These are phyloP conservation scores for Brachymystax lenok DNA, from an alignment of 2,797 vertebrate genomes.

Conservation along the genomic window DNA sequence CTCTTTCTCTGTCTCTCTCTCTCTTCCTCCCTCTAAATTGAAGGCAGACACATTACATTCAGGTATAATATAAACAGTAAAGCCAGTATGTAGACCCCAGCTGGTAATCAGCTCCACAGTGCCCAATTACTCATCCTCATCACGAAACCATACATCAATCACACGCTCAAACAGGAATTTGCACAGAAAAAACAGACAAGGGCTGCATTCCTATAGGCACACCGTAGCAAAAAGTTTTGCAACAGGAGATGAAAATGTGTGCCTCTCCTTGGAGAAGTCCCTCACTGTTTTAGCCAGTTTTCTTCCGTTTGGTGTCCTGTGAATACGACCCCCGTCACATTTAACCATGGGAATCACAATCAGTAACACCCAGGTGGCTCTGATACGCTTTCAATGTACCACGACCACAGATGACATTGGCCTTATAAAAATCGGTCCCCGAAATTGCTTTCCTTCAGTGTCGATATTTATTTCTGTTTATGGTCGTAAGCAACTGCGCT, in stretches of 20 bases:
- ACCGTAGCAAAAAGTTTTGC: not conserved
- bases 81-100: slow-evolving; percentile 15
- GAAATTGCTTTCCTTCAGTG: not conserved
- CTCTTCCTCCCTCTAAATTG: slow-evolving; percentile 5
- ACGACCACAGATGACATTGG: not conserved
- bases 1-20: not conserved
- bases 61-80: not conserved
- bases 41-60: not conserved
- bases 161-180: slow-evolving; percentile 13
- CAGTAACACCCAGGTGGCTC: not conserved
- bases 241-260: not conserved
- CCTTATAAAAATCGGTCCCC: not conserved
- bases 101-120: slow-evolving; percentile 29
- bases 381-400: slow-evolving; percentile 1
- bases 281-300: slow-evolving; percentile 4
- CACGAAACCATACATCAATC: slow-evolving; percentile 12
- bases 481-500: not conserved
- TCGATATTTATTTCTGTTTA: slow-evolving; percentile 8
- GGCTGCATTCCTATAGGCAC: not conserved
- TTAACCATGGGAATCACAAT: not conserved
- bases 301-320: not conserved
- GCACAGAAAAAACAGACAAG: not conserved
- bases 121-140: slow-evolving; percentile 23
- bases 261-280: not conserved
- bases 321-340: not conserved